A percentile compares a stretch with the other conserved stretches of the same genome.
phyloP scores from a whole-genome alignment of 2,113 vertebrate species.

The Zeus faber region DNA sequence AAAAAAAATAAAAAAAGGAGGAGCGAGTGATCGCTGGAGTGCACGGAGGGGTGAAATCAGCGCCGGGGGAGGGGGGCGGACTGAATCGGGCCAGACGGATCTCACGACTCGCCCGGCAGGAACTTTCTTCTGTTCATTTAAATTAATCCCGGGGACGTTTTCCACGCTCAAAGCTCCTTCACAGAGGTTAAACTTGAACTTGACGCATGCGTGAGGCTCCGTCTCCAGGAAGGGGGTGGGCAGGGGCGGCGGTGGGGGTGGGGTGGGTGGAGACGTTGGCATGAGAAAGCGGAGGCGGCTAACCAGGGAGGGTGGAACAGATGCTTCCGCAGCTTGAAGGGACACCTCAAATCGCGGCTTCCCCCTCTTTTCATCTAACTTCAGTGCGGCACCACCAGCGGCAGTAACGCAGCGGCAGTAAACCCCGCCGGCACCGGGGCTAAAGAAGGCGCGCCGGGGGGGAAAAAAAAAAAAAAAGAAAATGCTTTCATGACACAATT shows the following conservation, averaged over 20 bases:
- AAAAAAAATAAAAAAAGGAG: slow-evolving; percentile 51
- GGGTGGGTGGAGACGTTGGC: slow-evolving; percentile 1
- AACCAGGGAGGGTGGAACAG: too few relatives aligned
- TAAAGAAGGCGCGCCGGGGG: too few relatives aligned
- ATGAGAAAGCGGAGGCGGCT: too few relatives aligned
- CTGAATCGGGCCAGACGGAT: slow-evolving; percentile 76
- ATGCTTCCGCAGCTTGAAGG: too few relatives aligned
- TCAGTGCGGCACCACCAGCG: too few relatives aligned
- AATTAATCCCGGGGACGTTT: slow-evolving; percentile 70
- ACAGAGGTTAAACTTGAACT: slow-evolving; percentile 53
- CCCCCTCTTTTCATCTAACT: too few relatives aligned
- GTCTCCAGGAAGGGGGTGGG: slow-evolving; percentile 24
- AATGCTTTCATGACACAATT: too few relatives aligned
- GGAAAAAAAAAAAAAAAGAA: too few relatives aligned
- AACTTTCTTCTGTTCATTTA: slow-evolving; percentile 71
- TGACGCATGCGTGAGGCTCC: slow-evolving; percentile 39
- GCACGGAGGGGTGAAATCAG: slow-evolving; percentile 54
- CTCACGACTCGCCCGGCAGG: slow-evolving; percentile 60
- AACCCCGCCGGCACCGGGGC: too few relatives aligned
- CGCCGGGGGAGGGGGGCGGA: slow-evolving; percentile 62
- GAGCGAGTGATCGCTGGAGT: slow-evolving; percentile 59
- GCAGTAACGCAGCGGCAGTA: too few relatives aligned
- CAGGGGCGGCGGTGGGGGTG: slow-evolving; percentile 25
- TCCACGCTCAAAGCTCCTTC: slow-evolving; percentile 49
- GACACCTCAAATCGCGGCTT: too few relatives aligned